These are phyloP conservation scores for Diuraphis noxia DNA, from an alignment of 1,140 invertebrate species.

Conservation along the genomic window DNA sequence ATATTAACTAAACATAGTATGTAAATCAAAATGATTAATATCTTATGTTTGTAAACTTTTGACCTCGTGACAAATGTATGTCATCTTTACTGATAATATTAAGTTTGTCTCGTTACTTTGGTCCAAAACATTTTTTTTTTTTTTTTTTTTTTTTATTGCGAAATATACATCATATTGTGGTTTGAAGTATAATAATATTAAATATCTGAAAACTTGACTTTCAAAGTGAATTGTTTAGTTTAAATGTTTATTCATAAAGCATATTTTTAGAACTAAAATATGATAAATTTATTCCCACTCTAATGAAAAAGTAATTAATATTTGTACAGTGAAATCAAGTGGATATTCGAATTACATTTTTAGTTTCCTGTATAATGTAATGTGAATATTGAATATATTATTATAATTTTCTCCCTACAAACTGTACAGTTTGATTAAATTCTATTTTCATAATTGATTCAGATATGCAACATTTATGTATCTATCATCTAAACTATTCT, in stretches of 20 bases:
- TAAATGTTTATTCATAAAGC: not conserved
- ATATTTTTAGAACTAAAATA: not conserved
- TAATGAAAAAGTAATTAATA: not conserved
- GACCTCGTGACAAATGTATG: constrained; percentile 19
- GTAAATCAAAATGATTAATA: constrained; percentile 45
- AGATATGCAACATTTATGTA: not conserved
- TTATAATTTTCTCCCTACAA: not conserved
- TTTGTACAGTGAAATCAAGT: not conserved
- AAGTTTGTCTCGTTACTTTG: not conserved
- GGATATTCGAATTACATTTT: not conserved
- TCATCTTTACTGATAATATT: constrained; percentile 2
- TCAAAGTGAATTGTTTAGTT: not conserved
- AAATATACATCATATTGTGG: not conserved
- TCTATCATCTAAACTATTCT: not conserved
- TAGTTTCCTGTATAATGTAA: not conserved
- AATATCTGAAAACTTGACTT: not conserved
- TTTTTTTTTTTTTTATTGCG: not conserved
- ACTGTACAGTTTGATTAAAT: not conserved
- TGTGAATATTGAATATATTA: not conserved
- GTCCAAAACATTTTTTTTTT: not conserved
- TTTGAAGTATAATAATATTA: not conserved
- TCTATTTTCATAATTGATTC: constrained; percentile 6
- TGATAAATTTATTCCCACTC: not conserved
- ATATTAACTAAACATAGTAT: constrained; percentile 1
- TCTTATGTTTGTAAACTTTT: constrained; percentile 31